Conservation (phyloP, 2,797 vertebrate species). For the Myotis daubentonii region DNA sequence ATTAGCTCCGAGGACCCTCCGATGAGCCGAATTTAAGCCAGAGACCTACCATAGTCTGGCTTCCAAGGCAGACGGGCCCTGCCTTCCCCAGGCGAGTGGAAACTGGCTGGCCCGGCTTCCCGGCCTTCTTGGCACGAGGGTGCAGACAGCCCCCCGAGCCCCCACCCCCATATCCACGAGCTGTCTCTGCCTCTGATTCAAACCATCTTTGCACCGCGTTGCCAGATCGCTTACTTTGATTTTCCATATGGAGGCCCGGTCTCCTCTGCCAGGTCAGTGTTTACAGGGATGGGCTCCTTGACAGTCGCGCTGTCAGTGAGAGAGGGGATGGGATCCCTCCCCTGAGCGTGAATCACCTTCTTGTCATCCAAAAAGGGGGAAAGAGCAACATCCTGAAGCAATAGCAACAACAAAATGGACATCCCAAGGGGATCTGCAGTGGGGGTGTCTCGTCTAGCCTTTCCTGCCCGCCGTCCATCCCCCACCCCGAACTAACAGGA, state of each 20-base stretch:
- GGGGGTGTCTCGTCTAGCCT: not conserved
- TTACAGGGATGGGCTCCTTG: slow-evolving; percentile 68
- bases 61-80: not conserved
- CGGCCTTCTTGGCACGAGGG: slow-evolving; percentile 52
- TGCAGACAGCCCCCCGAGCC: slow-evolving; percentile 59
- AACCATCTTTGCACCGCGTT: slow-evolving; percentile 74
- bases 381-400: slow-evolving; percentile 68
- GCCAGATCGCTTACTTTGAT: slow-evolving; percentile 66
- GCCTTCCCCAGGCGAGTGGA: not conserved
- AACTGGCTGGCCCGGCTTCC: slow-evolving; percentile 50
- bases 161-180: slow-evolving; percentile 66
- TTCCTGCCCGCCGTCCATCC: not conserved
- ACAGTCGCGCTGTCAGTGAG: slow-evolving; percentile 59
- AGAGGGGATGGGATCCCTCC: slow-evolving; percentile 6
- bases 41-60: slow-evolving; percentile 8
- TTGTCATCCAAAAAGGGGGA: slow-evolving; percentile 33
- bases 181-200: slow-evolving; percentile 80
- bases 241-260: slow-evolving; percentile 56
- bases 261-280: slow-evolving; percentile 60
- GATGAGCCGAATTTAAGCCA: slow-evolving; percentile 63
- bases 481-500: not conserved
- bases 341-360: slow-evolving; percentile 64
- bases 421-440: not conserved
- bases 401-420: slow-evolving; percentile 54
- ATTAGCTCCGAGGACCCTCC: slow-evolving; percentile 63